These are phyloP conservation scores for Rhinatrema bivittatum DNA, from an alignment of 2,797 vertebrate species.

Conservation along the genomic window DNA sequence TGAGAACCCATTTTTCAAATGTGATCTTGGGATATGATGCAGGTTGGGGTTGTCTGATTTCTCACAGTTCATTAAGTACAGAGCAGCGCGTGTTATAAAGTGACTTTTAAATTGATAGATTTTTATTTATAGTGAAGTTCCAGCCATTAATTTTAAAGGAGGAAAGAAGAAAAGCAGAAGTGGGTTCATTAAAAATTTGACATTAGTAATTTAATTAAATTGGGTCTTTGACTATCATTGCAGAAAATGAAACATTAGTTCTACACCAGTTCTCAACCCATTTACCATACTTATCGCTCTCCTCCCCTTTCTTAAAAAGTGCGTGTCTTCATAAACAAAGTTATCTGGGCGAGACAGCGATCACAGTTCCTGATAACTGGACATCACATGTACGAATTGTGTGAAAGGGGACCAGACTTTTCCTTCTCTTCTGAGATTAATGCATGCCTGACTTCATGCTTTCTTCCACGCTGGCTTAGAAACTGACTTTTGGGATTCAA, in stretches of 20 bases:
- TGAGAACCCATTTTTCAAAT: slow-evolving; percentile 16
- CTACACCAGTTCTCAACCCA: slow-evolving; percentile 27
- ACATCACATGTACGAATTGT: too few relatives aligned
- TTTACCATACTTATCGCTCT: slow-evolving; percentile 7
- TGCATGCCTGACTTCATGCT: too few relatives aligned
- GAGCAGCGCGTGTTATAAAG: slow-evolving; percentile 37
- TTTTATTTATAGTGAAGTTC: slow-evolving; percentile 57
- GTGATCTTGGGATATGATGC: slow-evolving; percentile 16
- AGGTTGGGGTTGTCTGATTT: slow-evolving; percentile 40
- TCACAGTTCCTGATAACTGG: too few relatives aligned
- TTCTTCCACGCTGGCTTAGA: too few relatives aligned
- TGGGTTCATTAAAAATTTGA: slow-evolving; percentile 45
- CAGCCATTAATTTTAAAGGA: slow-evolving; percentile 52
- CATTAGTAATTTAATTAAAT: slow-evolving; percentile 63
- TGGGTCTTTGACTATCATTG: slow-evolving; percentile 41
- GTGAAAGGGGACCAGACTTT: too few relatives aligned
- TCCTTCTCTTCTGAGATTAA: too few relatives aligned
- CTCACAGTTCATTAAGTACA: slow-evolving; percentile 55
- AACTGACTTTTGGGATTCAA: too few relatives aligned
- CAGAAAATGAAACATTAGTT: slow-evolving; percentile 49
- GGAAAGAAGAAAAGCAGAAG: slow-evolving; percentile 48
- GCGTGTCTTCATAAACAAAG: background rate
- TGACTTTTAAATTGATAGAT: slow-evolving; percentile 53
- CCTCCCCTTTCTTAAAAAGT: background rate
- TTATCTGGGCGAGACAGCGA: background rate